Percentiles rank a stretch among this genome's conserved stretches.
Evolutionary conservation across 2,888 invertebrate species (phyloP).

Genomic region (Norana najaformis): DNA sequence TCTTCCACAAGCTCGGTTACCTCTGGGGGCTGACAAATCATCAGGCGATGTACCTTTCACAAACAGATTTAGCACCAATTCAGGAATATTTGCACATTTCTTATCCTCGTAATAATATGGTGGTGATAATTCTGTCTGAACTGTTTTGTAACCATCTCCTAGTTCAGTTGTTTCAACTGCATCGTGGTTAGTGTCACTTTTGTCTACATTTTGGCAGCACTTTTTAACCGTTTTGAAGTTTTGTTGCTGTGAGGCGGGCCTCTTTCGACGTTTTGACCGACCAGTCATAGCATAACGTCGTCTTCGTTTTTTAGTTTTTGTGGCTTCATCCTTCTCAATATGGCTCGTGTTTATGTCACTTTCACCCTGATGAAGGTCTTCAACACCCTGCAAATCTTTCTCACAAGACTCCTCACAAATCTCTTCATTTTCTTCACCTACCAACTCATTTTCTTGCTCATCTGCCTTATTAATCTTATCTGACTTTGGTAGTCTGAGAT

Average conservation of each 20-base stretch:
- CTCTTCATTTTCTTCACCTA: background rate
- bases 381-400: background rate
- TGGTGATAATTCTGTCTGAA: background rate
- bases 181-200: background rate
- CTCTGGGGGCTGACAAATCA: too few relatives aligned
- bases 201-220: background rate
- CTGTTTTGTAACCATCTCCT: background rate
- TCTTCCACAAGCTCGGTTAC: background rate
- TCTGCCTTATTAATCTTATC: background rate
- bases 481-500: background rate
- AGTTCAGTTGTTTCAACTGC: background rate
- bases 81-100: conserved; percentile 13
- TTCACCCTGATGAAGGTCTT: background rate
- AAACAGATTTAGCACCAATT: background rate
- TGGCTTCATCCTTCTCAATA: background rate
- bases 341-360: background rate
- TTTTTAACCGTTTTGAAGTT: background rate
- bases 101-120: background rate
- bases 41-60: conserved; percentile 1
- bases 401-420: background rate
- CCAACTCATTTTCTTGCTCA: background rate
- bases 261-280: conserved; percentile 14
- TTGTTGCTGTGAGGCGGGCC: background rate
- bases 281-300: conserved; percentile 23
- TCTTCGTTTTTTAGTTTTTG: background rate